Evolutionary conservation across 2,888 invertebrate genomes (phyloP), one percentile per base, ranked within the genome.

Genomic region (Anoplius nigerrimus): DNA sequence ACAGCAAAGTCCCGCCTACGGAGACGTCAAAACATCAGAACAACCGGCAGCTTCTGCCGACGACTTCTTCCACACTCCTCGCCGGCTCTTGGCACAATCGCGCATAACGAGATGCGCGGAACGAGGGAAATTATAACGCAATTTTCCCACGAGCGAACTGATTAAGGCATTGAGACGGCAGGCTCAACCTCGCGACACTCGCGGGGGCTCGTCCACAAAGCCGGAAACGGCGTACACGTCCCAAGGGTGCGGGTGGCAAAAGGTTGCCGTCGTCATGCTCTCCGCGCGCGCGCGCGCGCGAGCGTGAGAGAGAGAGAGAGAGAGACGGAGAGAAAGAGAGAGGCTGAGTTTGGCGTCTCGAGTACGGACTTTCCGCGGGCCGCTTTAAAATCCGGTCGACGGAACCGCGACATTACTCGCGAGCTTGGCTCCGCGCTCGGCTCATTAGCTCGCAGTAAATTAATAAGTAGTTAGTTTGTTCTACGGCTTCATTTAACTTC

Each of bases 361-460:
- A 6, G 4, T 34, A 34, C 22, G 22, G 22, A 22, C 53, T 53
- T 53, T 21, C 53, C 8, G 15, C 22, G n/a, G 15, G 16, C 56
- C 56, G 42, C 42, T 27, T 42, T 16, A 56, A 27, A 56, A 34
- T 20, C 16, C 27, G 11, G 53, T 13, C 21, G 24, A 21, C 6
- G 21, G 53, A 21, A 13, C 11, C 21, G 62, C 45, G 43, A 34
- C n/a, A 34, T 34, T 34, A 34, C 45, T 48, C 13, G 56, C 45
- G 42, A 54, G 54, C 22, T 42, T 8, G 5, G 42, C 66, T 27
- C 20, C 18, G 51, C 43, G 27, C 64, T 22, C 24, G 58, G 56
- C 63, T 74, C 69, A 69, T 79, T 80, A 80, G 67, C 66, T 69
- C 43, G 51, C 65, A n/a, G 56, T 78, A 74, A 74, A 76, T 78